Percentiles rank a stretch among this genome's conserved stretches.
Evolutionary conservation across 2,888 invertebrate genomes (phyloP).

Genomic region (Ischnus inquisitorius): DNA sequence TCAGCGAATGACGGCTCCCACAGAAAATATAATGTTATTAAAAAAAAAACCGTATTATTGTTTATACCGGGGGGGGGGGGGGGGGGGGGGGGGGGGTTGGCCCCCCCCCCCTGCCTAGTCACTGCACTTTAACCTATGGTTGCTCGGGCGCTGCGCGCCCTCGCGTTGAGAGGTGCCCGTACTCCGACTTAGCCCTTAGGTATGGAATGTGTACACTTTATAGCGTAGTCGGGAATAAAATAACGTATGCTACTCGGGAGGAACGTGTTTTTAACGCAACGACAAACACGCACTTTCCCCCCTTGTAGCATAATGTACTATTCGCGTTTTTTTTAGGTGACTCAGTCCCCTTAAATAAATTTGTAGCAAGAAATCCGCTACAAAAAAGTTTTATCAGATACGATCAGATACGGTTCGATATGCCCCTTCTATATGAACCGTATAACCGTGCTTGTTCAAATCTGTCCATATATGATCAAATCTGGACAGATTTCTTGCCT

Average conservation of each 20-base stretch:
- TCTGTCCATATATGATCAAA: too few species aligned
- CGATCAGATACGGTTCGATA: too few species aligned
- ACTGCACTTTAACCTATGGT: constrained; percentile 9
- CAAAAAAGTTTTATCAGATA: too few species aligned
- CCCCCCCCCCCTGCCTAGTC: neutral
- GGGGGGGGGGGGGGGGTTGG: neutral
- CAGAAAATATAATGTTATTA: constrained; percentile 5
- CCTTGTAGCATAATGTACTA: too few species aligned
- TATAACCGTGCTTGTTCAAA: too few species aligned
- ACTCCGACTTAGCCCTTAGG: constrained; percentile 9
- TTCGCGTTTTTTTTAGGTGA: too few species aligned
- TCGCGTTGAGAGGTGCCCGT: constrained; percentile 15
- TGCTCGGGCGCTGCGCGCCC: constrained; percentile 26
- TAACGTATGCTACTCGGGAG: neutral
- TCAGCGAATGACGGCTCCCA: too few species aligned
- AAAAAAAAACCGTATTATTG: neutral
- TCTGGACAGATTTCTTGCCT: too few species aligned
- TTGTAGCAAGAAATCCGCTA: too few species aligned
- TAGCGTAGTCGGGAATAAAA: neutral
- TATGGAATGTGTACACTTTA: neutral
- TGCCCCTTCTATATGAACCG: too few species aligned
- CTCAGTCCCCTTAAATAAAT: too few species aligned
- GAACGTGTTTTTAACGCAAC: neutral
- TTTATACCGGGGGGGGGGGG: constrained; percentile 7
- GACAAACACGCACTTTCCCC: too few species aligned